These are phyloP conservation scores for Darevskia nairensis DNA, from an alignment of 2,797 vertebrate species.

Conservation along the genomic window DNA sequence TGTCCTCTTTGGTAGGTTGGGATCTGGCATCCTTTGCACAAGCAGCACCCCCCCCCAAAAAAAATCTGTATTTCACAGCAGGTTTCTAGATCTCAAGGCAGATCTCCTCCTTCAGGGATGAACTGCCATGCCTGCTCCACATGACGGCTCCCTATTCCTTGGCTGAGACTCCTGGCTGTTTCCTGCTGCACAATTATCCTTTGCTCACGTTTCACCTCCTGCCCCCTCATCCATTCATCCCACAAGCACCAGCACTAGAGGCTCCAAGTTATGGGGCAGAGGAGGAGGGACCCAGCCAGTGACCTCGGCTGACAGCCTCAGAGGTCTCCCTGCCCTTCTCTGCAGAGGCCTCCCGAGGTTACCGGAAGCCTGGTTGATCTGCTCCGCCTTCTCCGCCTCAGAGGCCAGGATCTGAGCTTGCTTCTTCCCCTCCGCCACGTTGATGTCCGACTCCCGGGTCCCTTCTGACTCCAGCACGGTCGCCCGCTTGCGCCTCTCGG, in stretches of 20 bases:
- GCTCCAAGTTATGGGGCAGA: background rate
- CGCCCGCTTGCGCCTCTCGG: constrained; percentile 93
- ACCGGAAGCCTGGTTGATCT: constrained; percentile 95
- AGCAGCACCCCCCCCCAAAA: background rate
- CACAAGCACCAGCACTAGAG: background rate
- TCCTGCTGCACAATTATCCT: background rate
- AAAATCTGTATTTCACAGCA: no score
- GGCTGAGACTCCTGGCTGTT: no score
- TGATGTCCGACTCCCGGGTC: constrained; percentile 91
- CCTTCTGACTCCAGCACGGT: constrained; percentile 96
- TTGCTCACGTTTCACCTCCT: background rate
- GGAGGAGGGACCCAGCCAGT: background rate
- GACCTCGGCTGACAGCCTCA: no score
- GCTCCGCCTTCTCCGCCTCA: constrained; percentile 90
- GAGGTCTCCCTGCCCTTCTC: background rate
- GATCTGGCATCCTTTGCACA: background rate
- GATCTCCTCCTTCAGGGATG: background rate
- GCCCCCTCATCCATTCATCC: background rate
- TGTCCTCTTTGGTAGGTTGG: no score
- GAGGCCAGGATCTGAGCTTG: constrained; percentile 96
- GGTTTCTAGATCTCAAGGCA: background rate
- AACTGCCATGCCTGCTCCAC: background rate
- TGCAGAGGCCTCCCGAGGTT: background rate
- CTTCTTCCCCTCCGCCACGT: constrained; percentile 93
- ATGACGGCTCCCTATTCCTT: no score